Evolutionary conservation across 1,140 invertebrate species (phyloP).

Genomic region (Anastatus disparis): DNA sequence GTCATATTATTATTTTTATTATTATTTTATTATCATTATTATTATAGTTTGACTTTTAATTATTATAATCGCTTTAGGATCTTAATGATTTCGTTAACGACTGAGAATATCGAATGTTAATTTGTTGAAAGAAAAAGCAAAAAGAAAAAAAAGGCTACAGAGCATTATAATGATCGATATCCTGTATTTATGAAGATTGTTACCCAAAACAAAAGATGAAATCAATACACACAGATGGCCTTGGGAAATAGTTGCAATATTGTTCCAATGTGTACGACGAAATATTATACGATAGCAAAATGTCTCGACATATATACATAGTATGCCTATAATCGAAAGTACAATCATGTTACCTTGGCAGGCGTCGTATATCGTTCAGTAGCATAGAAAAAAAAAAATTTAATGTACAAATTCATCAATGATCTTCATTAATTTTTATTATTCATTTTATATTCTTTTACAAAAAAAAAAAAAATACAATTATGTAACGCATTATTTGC

Average conservation of each 20-base stretch:
- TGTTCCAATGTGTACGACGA: slow-evolving; percentile 46
- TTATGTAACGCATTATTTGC: background rate
- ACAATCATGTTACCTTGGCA: too few species aligned
- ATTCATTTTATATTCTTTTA: slow-evolving; percentile 26
- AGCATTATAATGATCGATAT: background rate
- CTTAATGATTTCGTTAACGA: slow-evolving; percentile 47
- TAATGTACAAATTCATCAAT: slow-evolving; percentile 3
- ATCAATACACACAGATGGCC: slow-evolving; percentile 39
- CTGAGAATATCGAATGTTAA: slow-evolving; percentile 51
- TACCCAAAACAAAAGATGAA: slow-evolving; percentile 8
- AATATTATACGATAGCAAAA: slow-evolving; percentile 36
- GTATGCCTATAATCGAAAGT: too few species aligned
- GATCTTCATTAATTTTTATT: slow-evolving; percentile 32
- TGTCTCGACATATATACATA: too few species aligned
- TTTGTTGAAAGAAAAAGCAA: slow-evolving; percentile 49
- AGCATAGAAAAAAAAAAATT: too few species aligned
- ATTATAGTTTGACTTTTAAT: background rate
- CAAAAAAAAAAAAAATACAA: too few species aligned
- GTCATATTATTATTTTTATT: slow-evolving; percentile 10
- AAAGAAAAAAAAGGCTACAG: too few species aligned
- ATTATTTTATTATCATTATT: slow-evolving; percentile 2
- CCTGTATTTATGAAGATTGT: background rate
- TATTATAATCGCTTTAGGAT: slow-evolving; percentile 15
- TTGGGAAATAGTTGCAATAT: slow-evolving; percentile 61
- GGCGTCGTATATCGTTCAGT: slow-evolving; percentile 25